Base-by-base conservation (phyloP, 1,140 invertebrate genomes). In the Brachionus plicatilis region DNA sequence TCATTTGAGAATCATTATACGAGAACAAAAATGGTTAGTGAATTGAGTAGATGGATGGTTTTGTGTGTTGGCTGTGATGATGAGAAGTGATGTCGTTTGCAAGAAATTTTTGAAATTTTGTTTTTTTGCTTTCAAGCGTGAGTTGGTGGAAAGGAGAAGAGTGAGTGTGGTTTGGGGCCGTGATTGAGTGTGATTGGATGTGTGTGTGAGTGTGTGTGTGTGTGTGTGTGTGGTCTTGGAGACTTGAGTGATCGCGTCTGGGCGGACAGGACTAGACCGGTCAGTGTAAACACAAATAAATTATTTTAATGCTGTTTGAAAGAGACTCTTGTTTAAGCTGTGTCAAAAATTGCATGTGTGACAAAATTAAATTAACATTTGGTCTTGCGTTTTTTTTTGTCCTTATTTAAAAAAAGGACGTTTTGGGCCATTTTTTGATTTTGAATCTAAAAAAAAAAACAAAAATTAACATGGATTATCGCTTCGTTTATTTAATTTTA, bases 1-100 rank as follows among this genome's bases (percentile, higher is more conserved):
- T 72, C 68, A 72, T 72, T 72, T 72, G 68, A 72, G 41, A 45
- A 72, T 72, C 68, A 72, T 72, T 72, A 72, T 72, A 20, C 4
- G 43, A 68, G 0, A 12, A 5, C 65, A 72, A 20, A 68, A 41
- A 33, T 37, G 33, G 66, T 68, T 68, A 68, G 0, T 37, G 3
- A 68, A 41, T 68, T 33, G 33, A 33, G 66, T 60, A 60, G 9
- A 60, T 60, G 9, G 17, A 60, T 20, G 27, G 53, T 14, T 68
- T 5, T 68, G 27, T 68, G n/a, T 68, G n/a, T 68, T 68, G 12
- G 33, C 33, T 17, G 17, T 72, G 37, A 72, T 72, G 37, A 72
- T 72, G 66, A 70, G 66, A 70, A 70, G 29, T 37, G 37, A 72
- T 43, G 68, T 41, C 68, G 68, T 72, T 72, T 72, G 68, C 68